Evolutionary conservation across 1,140 invertebrate species (phyloP), one percentile per base, ranked within the genome.

Genomic region (Leptoteleia sp.): DNA sequence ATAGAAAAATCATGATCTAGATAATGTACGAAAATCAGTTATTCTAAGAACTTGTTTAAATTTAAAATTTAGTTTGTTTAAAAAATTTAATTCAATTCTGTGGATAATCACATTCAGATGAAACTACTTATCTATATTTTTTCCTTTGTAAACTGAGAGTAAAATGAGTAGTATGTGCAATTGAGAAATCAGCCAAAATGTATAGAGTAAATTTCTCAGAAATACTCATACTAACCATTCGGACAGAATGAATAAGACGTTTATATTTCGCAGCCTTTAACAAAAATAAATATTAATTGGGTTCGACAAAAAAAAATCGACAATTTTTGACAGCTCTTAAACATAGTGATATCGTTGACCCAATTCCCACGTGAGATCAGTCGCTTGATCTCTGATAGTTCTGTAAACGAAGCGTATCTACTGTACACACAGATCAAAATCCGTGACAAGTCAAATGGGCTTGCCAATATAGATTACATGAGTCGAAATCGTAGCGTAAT

Each of bases 391-490:
- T 70, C 43, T 9, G 13, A 40, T 48, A 67, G 38, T 55, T 45
- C 3, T 3, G 55, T 40, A 67, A 67, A 55, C 38, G 50, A 43
- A 43, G 35, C 48, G 47, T 40, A 57, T 59, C 35, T 19, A 16
- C 33, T 79, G 47, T 75, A 59, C 9, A 19, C 38, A 65, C 67
- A 73, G 67, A 73, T 77, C 76, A 75, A 76, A 77, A 80, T 73
- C 78, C 31, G 8, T 77, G 71, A 76, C 68, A 75, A 55, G 59
- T 78, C 35, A 72, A 75, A 81, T 61, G 52, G 31, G 61, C 31
- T 67, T 75, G 76, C 79, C 81, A 79, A 84, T 83, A 80, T 81
- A 83, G 78, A 84, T 83, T 83, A 83, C 78, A 79, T 54, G 57
- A 76, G 59, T 29, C 65, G 76, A 82, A 84, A 80, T 71, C 76